Evolutionary conservation across 2,113 vertebrate species (phyloP).

Genomic region (Grantiella picta): DNA sequence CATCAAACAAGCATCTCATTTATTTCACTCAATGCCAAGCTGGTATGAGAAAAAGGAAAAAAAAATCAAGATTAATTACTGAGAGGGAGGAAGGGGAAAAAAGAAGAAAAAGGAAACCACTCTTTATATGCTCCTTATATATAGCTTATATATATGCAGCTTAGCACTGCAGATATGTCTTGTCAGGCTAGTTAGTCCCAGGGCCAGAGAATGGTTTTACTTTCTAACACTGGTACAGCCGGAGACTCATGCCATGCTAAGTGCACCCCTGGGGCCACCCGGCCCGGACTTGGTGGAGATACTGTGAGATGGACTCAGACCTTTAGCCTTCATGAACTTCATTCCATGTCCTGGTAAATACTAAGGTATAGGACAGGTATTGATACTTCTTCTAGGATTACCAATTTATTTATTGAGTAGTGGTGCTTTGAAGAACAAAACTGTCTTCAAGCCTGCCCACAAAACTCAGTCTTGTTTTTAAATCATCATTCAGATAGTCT

Average conservation of each 20-base stretch:
- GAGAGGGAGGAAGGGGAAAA: no score
- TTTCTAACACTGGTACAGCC: not conserved
- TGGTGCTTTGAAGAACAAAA: not conserved
- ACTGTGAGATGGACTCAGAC: not conserved
- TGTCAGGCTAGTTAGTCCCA: not conserved
- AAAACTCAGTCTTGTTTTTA: not conserved
- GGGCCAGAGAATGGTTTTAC: not conserved
- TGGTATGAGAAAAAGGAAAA: no score
- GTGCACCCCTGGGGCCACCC: no score
- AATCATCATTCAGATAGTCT: not conserved
- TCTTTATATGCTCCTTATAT: no score
- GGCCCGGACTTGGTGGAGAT: no score
- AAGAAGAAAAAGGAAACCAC: no score
- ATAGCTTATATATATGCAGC: no score
- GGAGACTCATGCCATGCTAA: no score
- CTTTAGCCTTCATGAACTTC: not conserved
- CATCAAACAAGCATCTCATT: no score
- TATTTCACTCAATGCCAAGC: no score
- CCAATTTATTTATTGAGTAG: not conserved
- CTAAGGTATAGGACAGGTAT: not conserved
- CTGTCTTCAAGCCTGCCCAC: not conserved
- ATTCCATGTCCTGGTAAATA: not conserved
- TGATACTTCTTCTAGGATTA: not conserved
- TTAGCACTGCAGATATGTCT: not conserved
- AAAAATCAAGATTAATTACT: no score